phyloP scores from a whole-genome alignment of 2,113 vertebrate species.

The Petaurus breviceps region DNA sequence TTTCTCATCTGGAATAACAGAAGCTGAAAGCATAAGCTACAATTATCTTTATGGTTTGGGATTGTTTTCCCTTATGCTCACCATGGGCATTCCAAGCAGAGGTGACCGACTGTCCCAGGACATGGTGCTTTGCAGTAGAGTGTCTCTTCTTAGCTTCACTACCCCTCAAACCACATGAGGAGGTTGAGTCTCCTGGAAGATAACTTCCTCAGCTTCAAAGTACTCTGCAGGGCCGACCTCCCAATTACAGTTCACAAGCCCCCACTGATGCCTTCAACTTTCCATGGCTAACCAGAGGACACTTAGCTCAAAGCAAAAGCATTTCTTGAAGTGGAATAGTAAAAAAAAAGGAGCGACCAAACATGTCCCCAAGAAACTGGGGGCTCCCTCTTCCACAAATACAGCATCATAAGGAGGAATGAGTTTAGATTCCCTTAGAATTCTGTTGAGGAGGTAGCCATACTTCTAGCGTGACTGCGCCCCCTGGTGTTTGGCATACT shows the following conservation, averaged over 20 bases:
- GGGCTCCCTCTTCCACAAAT: not conserved
- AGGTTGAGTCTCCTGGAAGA: not conserved
- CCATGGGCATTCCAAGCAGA: not conserved
- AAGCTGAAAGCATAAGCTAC: not conserved
- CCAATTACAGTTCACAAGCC: not conserved
- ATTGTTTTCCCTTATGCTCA: not conserved
- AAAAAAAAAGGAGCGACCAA: not conserved
- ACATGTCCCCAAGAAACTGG: fast-evolving
- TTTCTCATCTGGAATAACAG: not conserved
- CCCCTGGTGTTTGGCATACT: not conserved
- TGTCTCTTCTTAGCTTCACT: not conserved
- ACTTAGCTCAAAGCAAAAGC: not conserved
- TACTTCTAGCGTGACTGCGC: not conserved
- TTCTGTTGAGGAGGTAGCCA: not conserved
- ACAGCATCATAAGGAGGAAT: not conserved
- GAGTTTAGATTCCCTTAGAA: not conserved
- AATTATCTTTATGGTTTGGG: not conserved
- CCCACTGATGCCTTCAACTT: not conserved
- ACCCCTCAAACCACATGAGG: not conserved
- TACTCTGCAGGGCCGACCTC: not conserved
- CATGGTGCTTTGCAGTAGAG: not conserved
- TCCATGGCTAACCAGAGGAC: not conserved
- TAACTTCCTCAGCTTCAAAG: not conserved
- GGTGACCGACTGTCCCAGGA: not conserved
- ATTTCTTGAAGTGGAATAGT: not conserved